These are phyloP conservation scores for Drosophila bipectinata DNA, from an alignment of 1,140 invertebrate species.

Conservation along the genomic window DNA sequence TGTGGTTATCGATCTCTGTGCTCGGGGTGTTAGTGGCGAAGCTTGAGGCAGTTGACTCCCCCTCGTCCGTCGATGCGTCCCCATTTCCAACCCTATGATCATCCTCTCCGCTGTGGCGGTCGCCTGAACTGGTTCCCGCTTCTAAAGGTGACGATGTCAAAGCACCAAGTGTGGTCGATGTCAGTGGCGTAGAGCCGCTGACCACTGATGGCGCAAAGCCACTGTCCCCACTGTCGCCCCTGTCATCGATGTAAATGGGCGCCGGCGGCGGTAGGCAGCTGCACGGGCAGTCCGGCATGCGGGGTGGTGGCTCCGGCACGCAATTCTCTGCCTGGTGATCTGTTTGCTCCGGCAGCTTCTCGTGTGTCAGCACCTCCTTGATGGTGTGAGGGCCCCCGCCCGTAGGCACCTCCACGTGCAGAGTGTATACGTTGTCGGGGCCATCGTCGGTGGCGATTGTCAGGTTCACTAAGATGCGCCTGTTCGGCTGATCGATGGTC, in stretches of 20 bases:
- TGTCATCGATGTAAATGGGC: conserved; percentile 29
- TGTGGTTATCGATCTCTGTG: conserved; percentile 51
- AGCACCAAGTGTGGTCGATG: conserved; percentile 7
- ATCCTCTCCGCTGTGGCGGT: conserved; percentile 12
- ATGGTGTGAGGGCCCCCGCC: conserved; percentile 59
- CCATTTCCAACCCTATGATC: conserved; percentile 6
- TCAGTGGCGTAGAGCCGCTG: conserved; percentile 22
- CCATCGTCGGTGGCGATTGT: conserved; percentile 81
- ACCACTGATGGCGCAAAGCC: conserved; percentile 24
- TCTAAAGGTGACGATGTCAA: conserved; percentile 34
- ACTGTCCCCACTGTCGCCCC: conserved; percentile 27
- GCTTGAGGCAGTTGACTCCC: conserved; percentile 15
- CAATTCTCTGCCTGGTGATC: conserved; percentile 56
- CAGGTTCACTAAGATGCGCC: conserved; percentile 77
- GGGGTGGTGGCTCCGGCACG: conserved; percentile 76
- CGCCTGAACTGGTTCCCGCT: conserved; percentile 32
- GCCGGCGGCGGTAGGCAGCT: conserved; percentile 46
- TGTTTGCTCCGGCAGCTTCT: conserved; percentile 15
- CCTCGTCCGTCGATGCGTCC: conserved; percentile 17
- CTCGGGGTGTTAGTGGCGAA: conserved; percentile 27
- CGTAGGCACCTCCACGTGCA: conserved; percentile 79
- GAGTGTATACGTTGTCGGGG: conserved; percentile 75
- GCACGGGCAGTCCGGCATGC: conserved; percentile 81
- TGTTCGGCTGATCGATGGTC: conserved; percentile 57
- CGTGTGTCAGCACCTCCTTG: conserved; percentile 72